These are phyloP conservation scores for Ctenopoma multispine DNA, from an alignment of 2,797 vertebrate genomes.

Conservation along the genomic window DNA sequence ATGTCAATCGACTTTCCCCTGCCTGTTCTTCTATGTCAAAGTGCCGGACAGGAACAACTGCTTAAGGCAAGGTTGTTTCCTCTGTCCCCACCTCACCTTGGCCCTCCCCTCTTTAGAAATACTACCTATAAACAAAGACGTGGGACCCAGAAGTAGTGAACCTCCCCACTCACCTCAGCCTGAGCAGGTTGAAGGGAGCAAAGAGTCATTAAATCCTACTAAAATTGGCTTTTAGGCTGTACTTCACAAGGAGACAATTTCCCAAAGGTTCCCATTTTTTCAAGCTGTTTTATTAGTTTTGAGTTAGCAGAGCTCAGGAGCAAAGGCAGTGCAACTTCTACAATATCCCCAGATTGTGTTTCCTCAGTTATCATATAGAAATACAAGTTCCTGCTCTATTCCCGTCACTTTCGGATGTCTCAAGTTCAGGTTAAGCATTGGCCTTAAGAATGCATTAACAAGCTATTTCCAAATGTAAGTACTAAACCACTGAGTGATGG, in stretches of 20 bases:
- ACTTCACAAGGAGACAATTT: slow-evolving; percentile 57
- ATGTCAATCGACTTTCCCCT: slow-evolving; percentile 70
- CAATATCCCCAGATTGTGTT: slow-evolving; percentile 41
- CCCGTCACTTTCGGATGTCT: slow-evolving; percentile 16
- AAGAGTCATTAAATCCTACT: slow-evolving; percentile 62
- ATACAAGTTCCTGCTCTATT: slow-evolving; percentile 28
- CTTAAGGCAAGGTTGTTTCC: slow-evolving; percentile 31
- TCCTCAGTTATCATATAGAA: slow-evolving; percentile 31
- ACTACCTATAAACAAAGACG: slow-evolving; percentile 44
- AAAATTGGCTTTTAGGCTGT: slow-evolving; percentile 54
- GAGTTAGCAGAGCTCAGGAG: slow-evolving; percentile 39
- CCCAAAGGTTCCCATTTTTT: slow-evolving; percentile 61
- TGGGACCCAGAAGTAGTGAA: slow-evolving; percentile 44
- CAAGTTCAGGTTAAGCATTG: background rate
- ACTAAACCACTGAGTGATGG: background rate
- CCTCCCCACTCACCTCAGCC: slow-evolving; percentile 50
- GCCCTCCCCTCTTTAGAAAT: slow-evolving; percentile 3
- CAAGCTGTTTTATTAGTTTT: slow-evolving; percentile 69
- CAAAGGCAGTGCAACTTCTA: slow-evolving; percentile 26
- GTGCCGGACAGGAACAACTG: slow-evolving; percentile 34
- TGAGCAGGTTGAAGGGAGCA: slow-evolving; percentile 35
- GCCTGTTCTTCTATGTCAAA: slow-evolving; percentile 70
- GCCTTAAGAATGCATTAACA: background rate
- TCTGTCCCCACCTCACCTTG: slow-evolving; percentile 12
- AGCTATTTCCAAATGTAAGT: no score